A percentile compares a stretch with the other conserved stretches of the same genome.
Conservation (phyloP, 2,113 vertebrate species). For the Gambusia affinis region DNA sequence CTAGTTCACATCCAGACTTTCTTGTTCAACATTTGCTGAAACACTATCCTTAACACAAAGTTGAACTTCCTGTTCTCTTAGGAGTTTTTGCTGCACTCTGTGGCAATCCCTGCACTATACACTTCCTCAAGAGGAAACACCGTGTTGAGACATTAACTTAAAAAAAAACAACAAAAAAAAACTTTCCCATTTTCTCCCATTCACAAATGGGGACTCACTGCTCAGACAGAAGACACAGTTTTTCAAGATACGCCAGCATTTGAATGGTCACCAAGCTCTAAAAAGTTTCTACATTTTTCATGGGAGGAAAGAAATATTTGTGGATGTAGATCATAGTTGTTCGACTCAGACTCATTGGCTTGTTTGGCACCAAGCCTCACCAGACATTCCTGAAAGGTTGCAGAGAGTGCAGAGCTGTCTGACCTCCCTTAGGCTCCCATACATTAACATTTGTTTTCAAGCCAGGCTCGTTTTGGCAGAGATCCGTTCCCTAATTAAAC, state of each 20-base stretch:
- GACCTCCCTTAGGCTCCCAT: constrained; percentile 58
- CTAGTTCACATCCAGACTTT: not conserved
- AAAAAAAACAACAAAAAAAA: not conserved
- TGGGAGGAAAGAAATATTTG: constrained; percentile 14
- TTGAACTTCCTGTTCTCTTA: constrained; percentile 59
- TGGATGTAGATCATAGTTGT: constrained; percentile 31
- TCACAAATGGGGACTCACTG: not conserved
- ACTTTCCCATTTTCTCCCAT: not conserved
- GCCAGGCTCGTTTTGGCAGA: constrained; percentile 53
- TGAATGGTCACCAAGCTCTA: not conserved
- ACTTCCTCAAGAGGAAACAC: constrained; percentile 46
- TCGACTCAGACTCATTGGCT: constrained; percentile 31
- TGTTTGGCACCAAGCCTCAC: constrained; percentile 39
- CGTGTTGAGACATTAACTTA: not conserved
- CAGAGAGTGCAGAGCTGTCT: constrained; percentile 28
- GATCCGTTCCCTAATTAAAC: constrained; percentile 26
- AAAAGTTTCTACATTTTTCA: constrained; percentile 7
- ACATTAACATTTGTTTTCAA: constrained; percentile 59
- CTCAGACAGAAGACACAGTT: not conserved
- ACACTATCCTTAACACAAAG: constrained; percentile 24
- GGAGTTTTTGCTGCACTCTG: constrained; percentile 41
- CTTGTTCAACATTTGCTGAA: constrained; percentile 23
- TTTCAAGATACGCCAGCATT: not conserved
- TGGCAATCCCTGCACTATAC: constrained; percentile 48
- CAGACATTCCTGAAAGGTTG: constrained; percentile 58